Evolutionary conservation across 2,888 invertebrate genomes (phyloP), one percentile per base, ranked within the genome.

Genomic region (Oligia fasciuncula): DNA sequence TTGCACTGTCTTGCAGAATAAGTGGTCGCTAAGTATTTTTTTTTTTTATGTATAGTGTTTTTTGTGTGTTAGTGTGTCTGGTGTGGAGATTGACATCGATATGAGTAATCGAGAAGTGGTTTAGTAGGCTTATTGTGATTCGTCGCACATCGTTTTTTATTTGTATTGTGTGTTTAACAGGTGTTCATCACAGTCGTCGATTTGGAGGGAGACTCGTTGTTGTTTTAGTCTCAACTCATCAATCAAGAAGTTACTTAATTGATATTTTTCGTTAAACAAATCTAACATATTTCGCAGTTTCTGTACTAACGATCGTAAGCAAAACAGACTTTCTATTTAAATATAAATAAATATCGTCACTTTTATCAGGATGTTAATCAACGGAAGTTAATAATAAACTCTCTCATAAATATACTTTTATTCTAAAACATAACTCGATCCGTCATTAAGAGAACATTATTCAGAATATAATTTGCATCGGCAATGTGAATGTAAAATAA

Each of bases 401-500:
- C 72, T 85, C 80, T 62, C 79, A 62, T 70, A 79, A 79, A 76
- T 63, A 78, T 62, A 68, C 62, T 82, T 78, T 80, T 87, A 78
- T 85, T 85, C 35, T 62, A 62, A 82, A 49, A 73, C 57, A 80
- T 67, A 77, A 68, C 57, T 77, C 65, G 62, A 76, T 46, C 46
- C 13, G 73, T 73, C 87, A 88, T 88, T 86, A 89, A 83, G 83
- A 88, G 84, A 85, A 62, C 81, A 88, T 89, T 89, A 87, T 54
- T n/a, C 57, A 60, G 68, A 49, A 84, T 80, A 88, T 85, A 62
- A 83, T 86, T 83, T 77, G 77, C 82, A 79, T 76, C 57, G n/a
- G 81, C 70, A 80, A 87, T 85, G 89, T 82, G 85, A 89, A 88
- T 88, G 88, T 82, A 79, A 83, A 82, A 80, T 85, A 70, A 87